Conservation (phyloP, 2,888 invertebrate species). For the Drosophila tripunctata region DNA sequence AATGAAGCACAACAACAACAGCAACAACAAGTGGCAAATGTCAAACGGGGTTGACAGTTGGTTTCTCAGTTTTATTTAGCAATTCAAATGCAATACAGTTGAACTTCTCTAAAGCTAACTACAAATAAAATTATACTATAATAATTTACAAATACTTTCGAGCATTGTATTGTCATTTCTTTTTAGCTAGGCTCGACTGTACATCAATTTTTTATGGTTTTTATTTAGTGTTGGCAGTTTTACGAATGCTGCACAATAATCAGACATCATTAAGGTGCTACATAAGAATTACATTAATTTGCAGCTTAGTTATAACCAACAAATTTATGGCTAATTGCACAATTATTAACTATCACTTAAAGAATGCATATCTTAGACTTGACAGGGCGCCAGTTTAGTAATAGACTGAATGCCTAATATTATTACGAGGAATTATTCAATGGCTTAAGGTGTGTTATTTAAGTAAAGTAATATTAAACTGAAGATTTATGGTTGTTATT, state of each 20-base stretch:
- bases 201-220: slow-evolving; percentile 15
- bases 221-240: slow-evolving; percentile 27
- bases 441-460: neutral
- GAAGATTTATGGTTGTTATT: no score
- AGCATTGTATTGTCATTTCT: neutral
- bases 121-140: no score
- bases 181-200: neutral
- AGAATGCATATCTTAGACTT: neutral
- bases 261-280: neutral
- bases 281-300: slow-evolving; percentile 24
- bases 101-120: neutral
- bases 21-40: slow-evolving; percentile 28
- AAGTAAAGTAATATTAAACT: neutral
- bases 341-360: neutral
- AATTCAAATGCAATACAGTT: slow-evolving; percentile 13
- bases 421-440: neutral
- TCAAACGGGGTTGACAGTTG: slow-evolving; percentile 46
- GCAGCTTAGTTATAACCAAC: slow-evolving; percentile 8
- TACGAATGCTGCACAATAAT: slow-evolving; percentile 9
- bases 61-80: slow-evolving; percentile 13
- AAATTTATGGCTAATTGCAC: slow-evolving; percentile 21
- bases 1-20: slow-evolving; percentile 10
- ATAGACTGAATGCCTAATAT: neutral
- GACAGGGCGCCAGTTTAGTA: neutral
- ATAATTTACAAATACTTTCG: neutral